Percentiles rank a stretch among this genome's conserved stretches.
Conservation (phyloP, 2,888 invertebrate species). For the Augiades crinisus region DNA sequence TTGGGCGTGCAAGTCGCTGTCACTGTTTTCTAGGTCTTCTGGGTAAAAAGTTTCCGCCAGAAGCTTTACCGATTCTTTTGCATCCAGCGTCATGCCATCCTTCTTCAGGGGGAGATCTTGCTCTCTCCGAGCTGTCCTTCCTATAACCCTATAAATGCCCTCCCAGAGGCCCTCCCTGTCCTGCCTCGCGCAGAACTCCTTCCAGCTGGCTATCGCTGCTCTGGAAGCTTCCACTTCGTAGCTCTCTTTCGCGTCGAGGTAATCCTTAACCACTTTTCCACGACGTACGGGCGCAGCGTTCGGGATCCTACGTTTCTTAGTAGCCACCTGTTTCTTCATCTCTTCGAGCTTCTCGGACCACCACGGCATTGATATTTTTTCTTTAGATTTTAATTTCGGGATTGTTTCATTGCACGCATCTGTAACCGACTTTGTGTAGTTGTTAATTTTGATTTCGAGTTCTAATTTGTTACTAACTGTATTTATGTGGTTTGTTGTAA, state of each 20-base stretch:
- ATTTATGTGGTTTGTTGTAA: too few species aligned
- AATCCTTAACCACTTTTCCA: slow-evolving; percentile 18
- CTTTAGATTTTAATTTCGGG: neutral
- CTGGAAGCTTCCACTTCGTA: slow-evolving; percentile 13
- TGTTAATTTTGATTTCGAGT: too few species aligned
- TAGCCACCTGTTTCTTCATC: neutral
- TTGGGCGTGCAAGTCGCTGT: too few species aligned
- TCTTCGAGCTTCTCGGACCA: neutral
- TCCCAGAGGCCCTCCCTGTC: slow-evolving; percentile 31
- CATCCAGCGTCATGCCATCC: too few species aligned
- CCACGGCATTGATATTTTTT: neutral
- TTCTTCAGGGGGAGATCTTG: slow-evolving; percentile 22
- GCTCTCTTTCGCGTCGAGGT: slow-evolving; percentile 7
- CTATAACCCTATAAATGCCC: slow-evolving; percentile 28
- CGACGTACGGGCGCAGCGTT: too few species aligned
- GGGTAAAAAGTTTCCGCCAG: too few species aligned
- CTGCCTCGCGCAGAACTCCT: slow-evolving; percentile 30
- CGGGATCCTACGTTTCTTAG: slow-evolving; percentile 1
- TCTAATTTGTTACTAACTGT: too few species aligned
- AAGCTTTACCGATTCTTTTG: too few species aligned
- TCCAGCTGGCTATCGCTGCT: slow-evolving; percentile 32
- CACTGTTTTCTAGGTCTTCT: too few species aligned
- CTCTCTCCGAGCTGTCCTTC: slow-evolving; percentile 6
- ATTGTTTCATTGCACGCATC: neutral
- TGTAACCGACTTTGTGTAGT: neutral